Base-by-base conservation (phyloP, 2,888 invertebrate species). In the Calliscelio sp. region DNA sequence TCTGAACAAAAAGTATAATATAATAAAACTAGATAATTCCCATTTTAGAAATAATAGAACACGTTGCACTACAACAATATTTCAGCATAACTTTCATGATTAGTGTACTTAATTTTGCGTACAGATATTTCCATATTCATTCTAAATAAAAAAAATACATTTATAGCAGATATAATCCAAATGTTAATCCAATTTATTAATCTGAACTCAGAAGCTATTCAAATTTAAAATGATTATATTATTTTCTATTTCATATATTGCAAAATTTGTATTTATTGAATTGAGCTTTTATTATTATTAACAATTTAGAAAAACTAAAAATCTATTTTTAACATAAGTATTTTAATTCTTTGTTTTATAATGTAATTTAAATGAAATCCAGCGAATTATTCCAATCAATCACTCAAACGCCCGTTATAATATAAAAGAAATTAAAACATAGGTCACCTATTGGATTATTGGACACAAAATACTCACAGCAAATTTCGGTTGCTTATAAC, bases 191-290 rank as follows among this genome's bases (percentile, higher is more conserved):
- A 38, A 38, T 38, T 8, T 38, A 38, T 38, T 3, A 8, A 38
- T 38, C 14, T 14, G 11, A 38, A 38, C 3, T 38, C 38, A 38
- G 6, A 14, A 5, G 10, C 5, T 32, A 32, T 32, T 32, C 6
- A 32, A 32, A 32, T 32, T 32, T 38, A 38, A 38, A 8, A 38
- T 38, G 38, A 38, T 38, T 38, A 53, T n/a, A n/a, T 53, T 53
- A 53, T 53, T 53, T 11, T 16, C 10, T 25, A 53, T 53, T 53
- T 53, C 25, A 25, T 53, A n/a, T 53, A 53, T 25, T 53, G 3
- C 25, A 25, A 25, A 53, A 53, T 25, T 22, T n/a, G n/a, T n/a
- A n/a, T n/a, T 51, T 51, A 14, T 53, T 53, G 11, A 1, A 53
- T 25, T 53, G 24, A 53, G 16, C 53, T 25, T 2, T 25, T 53